Evolutionary conservation across 1,140 invertebrate genomes (phyloP).

Genomic region (Pseudomyrmex dendroicus): DNA sequence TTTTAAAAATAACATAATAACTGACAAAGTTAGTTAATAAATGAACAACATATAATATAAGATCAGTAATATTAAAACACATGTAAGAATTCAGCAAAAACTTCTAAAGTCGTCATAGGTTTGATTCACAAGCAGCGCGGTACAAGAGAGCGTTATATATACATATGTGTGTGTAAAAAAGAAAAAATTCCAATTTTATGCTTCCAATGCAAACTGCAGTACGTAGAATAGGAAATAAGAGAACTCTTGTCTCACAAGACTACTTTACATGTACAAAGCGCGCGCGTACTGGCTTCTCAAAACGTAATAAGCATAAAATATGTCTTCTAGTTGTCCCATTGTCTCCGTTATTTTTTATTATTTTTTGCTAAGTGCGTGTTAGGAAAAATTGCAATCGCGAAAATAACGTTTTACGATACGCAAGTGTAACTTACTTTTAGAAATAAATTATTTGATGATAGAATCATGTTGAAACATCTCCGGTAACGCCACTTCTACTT

Average conservation of each 20-base stretch:
- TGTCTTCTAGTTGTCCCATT: constrained; percentile 36
- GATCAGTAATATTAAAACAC: no score
- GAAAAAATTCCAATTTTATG: constrained; percentile 36
- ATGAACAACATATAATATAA: no score
- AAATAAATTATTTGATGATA: no score
- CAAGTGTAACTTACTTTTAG: not conserved
- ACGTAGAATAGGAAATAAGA: constrained; percentile 32
- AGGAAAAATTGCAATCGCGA: not conserved
- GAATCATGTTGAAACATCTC: no score
- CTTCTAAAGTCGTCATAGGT: no score
- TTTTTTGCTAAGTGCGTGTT: not conserved
- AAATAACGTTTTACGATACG: constrained; percentile 7
- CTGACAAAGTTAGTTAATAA: no score
- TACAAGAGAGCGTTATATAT: not conserved
- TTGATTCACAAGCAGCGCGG: no score
- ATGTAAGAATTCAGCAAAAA: no score
- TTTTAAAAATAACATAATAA: not conserved
- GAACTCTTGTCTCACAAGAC: constrained; percentile 18
- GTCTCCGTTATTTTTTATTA: constrained; percentile 19
- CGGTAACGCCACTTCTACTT: no score
- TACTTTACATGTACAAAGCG: constrained; percentile 17
- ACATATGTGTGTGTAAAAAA: not conserved
- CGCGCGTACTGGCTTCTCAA: not conserved
- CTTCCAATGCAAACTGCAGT: constrained; percentile 41
- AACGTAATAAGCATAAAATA: not conserved